A percentile compares a stretch with the other conserved stretches of the same genome.
phyloP scores from a whole-genome alignment of 2,797 vertebrate genomes.

The Myotis pilosus region DNA sequence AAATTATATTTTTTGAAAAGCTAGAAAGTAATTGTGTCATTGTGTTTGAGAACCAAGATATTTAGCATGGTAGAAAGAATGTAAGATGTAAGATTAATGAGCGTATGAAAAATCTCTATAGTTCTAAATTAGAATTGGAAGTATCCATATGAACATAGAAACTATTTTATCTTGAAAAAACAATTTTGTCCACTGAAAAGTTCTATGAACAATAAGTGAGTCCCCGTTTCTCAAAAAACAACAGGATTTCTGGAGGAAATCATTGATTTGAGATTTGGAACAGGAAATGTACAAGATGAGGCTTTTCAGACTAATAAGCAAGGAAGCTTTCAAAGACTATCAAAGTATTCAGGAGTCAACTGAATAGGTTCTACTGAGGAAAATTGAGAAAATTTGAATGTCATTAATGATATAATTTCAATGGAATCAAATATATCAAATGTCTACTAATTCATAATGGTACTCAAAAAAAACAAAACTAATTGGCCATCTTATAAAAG shows the following conservation, averaged over 20 bases:
- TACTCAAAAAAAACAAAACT: not conserved
- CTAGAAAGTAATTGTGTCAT: not conserved
- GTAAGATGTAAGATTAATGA: not conserved
- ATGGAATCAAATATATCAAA: not conserved
- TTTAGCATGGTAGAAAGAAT: not conserved
- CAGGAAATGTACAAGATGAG: not conserved
- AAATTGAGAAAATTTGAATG: not conserved
- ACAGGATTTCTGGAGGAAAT: not conserved
- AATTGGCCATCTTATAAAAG: not conserved
- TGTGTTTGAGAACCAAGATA: not conserved
- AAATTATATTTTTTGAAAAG: not conserved
- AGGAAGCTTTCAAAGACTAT: not conserved
- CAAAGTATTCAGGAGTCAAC: not conserved
- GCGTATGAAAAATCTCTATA: not conserved
- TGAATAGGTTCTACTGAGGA: not conserved
- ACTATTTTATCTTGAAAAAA: not conserved
- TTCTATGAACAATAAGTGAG: not conserved
- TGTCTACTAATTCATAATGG: not conserved
- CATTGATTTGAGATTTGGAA: not conserved
- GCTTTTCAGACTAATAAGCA: not conserved
- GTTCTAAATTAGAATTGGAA: not conserved
- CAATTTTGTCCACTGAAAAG: not conserved
- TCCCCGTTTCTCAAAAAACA: not conserved
- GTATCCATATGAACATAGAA: not conserved
- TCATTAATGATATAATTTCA: not conserved